Conservation (phyloP, 1,140 invertebrate species). For the Centruroides vittatus region DNA sequence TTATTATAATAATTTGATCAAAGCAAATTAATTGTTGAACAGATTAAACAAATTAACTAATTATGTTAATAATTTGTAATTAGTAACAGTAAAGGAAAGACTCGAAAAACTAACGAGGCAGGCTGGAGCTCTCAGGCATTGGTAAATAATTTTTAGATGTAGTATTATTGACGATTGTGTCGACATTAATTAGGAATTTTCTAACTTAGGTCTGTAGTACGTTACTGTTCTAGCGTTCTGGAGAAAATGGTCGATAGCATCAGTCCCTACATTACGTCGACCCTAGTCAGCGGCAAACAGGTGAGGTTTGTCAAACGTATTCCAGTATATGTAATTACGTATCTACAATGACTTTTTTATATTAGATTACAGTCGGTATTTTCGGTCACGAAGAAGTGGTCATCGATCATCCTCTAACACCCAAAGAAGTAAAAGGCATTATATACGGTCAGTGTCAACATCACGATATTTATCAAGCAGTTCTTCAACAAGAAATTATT, state of each 20-base stretch:
- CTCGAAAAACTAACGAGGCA: conserved; percentile 21
- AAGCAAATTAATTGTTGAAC: too few species aligned
- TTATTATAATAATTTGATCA: too few species aligned
- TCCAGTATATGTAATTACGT: too few species aligned
- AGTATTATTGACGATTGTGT: too few species aligned
- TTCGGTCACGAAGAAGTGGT: conserved; percentile 86
- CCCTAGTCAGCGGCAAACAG: conserved; percentile 94
- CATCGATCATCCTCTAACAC: conserved; percentile 92
- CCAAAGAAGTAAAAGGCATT: conserved; percentile 68
- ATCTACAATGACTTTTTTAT: too few species aligned
- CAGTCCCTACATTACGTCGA: conserved; percentile 92
- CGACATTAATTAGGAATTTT: neutral
- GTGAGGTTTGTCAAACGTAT: conserved; percentile 31
- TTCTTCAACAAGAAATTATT: conserved; percentile 90
- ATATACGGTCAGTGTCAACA: conserved; percentile 43
- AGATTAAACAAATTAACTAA: neutral
- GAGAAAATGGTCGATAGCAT: conserved; percentile 93
- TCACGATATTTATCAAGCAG: conserved; percentile 81
- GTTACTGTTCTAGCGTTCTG: conserved; percentile 83
- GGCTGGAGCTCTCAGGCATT: conserved; percentile 74
- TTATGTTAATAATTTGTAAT: neutral
- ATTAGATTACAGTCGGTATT: conserved; percentile 80
- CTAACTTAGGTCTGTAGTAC: conserved; percentile 48
- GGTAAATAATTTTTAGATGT: conserved; percentile 32
- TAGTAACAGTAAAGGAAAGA: conserved; percentile 20